Conservation (phyloP, 1,140 invertebrate species). For the Drosophila virilis region DNA sequence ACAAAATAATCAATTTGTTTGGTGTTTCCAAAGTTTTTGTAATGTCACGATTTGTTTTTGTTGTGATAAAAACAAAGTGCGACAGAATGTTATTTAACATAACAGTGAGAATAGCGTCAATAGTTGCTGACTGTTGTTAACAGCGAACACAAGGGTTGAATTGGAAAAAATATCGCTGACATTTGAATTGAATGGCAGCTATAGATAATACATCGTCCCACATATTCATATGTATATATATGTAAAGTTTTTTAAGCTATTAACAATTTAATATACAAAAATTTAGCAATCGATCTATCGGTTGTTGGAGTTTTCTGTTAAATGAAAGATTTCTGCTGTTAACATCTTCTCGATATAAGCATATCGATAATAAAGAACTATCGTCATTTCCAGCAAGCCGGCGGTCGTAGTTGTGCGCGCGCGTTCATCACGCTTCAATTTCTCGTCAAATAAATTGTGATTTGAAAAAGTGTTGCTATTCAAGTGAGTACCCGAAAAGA, state of each 20-base stretch:
- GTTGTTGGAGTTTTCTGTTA: neutral
- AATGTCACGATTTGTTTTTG: conserved; percentile 52
- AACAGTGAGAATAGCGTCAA: neutral
- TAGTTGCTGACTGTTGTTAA: neutral
- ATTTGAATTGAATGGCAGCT: neutral
- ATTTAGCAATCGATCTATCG: neutral
- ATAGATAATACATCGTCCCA: neutral
- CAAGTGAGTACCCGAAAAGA: conserved; percentile 64
- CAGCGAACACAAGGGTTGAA: neutral
- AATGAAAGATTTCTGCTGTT: conserved; percentile 1
- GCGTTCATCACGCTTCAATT: conserved; percentile 68
- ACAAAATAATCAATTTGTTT: conserved; percentile 13
- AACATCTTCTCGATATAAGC: too few species aligned
- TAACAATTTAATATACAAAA: neutral
- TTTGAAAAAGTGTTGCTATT: conserved; percentile 73
- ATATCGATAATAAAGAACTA: conserved; percentile 18
- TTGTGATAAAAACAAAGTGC: conserved; percentile 42
- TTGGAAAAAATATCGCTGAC: neutral
- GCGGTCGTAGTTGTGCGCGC: conserved; percentile 65
- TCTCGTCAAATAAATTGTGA: conserved; percentile 67
- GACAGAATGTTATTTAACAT: conserved; percentile 16
- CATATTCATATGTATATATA: too few species aligned
- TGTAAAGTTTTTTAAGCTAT: neutral
- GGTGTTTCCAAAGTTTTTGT: conserved; percentile 30
- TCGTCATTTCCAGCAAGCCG: conserved; percentile 51